phyloP scores from a whole-genome alignment of 2,888 invertebrate genomes.

The Sylvicola fuscatus region DNA sequence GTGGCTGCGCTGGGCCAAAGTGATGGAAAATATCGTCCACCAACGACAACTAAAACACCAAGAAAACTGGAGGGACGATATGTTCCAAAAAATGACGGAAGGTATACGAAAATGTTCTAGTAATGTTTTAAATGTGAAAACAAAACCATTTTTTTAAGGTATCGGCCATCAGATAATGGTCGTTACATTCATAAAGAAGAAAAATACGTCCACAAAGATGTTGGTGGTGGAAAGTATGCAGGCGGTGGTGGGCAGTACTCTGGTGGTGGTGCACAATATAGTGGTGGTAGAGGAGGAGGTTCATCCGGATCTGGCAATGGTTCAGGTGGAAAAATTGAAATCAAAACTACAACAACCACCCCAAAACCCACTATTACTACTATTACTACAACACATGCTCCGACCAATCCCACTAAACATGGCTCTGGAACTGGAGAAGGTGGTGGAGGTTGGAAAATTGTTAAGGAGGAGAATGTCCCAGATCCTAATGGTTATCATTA shows the following conservation, averaged over 20 bases:
- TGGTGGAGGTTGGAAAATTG: slow-evolving; percentile 28
- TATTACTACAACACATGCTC: background rate
- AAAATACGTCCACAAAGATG: slow-evolving; percentile 1
- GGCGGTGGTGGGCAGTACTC: background rate
- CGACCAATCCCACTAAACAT: slow-evolving; percentile 10
- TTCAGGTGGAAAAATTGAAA: slow-evolving; percentile 10
- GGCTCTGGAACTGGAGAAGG: slow-evolving; percentile 18
- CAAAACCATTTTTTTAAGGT: background rate
- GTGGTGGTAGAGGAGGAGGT: slow-evolving; percentile 1
- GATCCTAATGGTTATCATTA: slow-evolving; percentile 14
- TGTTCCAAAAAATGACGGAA: slow-evolving; percentile 13
- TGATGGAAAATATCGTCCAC: slow-evolving; percentile 20
- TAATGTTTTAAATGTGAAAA: background rate
- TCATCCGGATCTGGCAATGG: background rate
- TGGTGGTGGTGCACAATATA: slow-evolving; percentile 1
- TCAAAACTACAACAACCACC: slow-evolving; percentile 6
- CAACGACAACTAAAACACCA: background rate
- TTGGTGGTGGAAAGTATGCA: background rate
- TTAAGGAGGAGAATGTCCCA: slow-evolving; percentile 30
- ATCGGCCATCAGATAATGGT: slow-evolving; percentile 17
- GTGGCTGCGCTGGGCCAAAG: slow-evolving; percentile 10
- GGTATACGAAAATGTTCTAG: slow-evolving; percentile 4
- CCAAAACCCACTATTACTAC: background rate
- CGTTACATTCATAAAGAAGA: slow-evolving; percentile 28
- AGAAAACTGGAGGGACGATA: no score